A percentile compares a stretch with the other conserved stretches of the same genome.
These are phyloP conservation scores for Helicoverpa armigera DNA, from an alignment of 1,140 invertebrate species.

Conservation along the genomic window DNA sequence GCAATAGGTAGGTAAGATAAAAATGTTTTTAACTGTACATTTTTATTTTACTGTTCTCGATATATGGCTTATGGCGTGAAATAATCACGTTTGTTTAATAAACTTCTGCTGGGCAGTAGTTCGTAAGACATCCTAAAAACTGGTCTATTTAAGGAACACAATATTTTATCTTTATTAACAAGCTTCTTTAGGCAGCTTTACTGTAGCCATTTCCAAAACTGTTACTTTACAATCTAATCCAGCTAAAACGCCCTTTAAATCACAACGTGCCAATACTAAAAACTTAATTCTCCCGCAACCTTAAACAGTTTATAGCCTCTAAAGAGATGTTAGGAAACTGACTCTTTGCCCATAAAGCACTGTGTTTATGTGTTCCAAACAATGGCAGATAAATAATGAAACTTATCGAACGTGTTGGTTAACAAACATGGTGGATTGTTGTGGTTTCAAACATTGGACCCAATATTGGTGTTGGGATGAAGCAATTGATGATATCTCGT, in stretches of 20 bases:
- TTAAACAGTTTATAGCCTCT: slow-evolving; percentile 72
- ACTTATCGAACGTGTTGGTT: slow-evolving; percentile 65
- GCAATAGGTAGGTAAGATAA: too few species aligned
- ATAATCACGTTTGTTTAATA: too few species aligned
- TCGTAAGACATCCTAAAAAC: too few species aligned
- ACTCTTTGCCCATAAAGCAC: slow-evolving; percentile 67
- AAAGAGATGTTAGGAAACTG: slow-evolving; percentile 73
- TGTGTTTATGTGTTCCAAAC: slow-evolving; percentile 70
- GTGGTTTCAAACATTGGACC: slow-evolving; percentile 1
- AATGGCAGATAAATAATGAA: slow-evolving; percentile 82
- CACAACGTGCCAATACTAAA: slow-evolving; percentile 54
- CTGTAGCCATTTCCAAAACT: not conserved
- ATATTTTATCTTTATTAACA: too few species aligned
- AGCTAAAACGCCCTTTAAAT: slow-evolving; percentile 11
- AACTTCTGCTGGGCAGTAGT: too few species aligned
- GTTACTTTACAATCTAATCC: not conserved
- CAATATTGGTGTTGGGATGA: slow-evolving; percentile 27
- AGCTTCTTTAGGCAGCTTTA: too few species aligned
- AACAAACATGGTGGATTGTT: slow-evolving; percentile 41
- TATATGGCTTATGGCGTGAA: too few species aligned
- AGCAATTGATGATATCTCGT: slow-evolving; percentile 17
- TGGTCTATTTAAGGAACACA: too few species aligned
- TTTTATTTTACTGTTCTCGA: too few species aligned
- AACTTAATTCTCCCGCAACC: slow-evolving; percentile 71
- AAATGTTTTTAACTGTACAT: too few species aligned